These are phyloP conservation scores for Stichodactyla mertensii DNA, from an alignment of 64 coral and sea anemone genomes.

Conservation along the genomic window DNA sequence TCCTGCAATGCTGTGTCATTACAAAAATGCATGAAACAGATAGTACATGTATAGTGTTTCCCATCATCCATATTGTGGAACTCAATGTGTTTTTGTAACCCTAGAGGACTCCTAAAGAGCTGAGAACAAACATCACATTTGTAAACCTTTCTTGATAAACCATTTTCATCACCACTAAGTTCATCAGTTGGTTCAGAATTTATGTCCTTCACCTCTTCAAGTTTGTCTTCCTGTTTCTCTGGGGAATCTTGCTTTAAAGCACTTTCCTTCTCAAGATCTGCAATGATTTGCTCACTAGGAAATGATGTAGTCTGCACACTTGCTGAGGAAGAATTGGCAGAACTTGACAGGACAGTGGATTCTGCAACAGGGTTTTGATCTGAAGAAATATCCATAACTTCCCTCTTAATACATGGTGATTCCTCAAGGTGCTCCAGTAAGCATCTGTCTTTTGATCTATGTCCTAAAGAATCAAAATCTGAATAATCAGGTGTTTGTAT, in stretches of 20 bases:
- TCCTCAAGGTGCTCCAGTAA: not conserved
- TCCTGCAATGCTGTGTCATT: slow-evolving; percentile 52
- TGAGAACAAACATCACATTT: slow-evolving; percentile 93
- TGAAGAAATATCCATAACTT: slow-evolving; percentile 9
- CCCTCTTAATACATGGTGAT: not conserved
- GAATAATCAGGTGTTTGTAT: not conserved
- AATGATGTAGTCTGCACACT: no score
- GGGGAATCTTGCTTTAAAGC: not conserved
- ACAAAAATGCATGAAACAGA: slow-evolving; percentile 79
- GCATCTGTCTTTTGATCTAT: not conserved
- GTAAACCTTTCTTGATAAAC: slow-evolving; percentile 49
- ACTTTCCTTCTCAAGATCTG: not conserved
- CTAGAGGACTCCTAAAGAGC: slow-evolving; percentile 83
- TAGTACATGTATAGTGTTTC: slow-evolving; percentile 76
- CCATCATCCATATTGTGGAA: slow-evolving; percentile 81
- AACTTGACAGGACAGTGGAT: slow-evolving; percentile 16
- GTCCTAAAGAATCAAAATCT: not conserved
- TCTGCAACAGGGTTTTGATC: slow-evolving; percentile 22
- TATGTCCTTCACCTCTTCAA: slow-evolving; percentile 12
- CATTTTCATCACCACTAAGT: slow-evolving; percentile 21
- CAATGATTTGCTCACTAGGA: not conserved
- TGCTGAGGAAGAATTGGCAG: not conserved
- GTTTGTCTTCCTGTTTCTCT: slow-evolving; percentile 16
- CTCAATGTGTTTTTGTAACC: slow-evolving; percentile 93
- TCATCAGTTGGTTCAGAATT: not conserved